These are phyloP conservation scores for Chaetoderma sp. DNA, from an alignment of 2,888 invertebrate genomes.

Conservation along the genomic window DNA sequence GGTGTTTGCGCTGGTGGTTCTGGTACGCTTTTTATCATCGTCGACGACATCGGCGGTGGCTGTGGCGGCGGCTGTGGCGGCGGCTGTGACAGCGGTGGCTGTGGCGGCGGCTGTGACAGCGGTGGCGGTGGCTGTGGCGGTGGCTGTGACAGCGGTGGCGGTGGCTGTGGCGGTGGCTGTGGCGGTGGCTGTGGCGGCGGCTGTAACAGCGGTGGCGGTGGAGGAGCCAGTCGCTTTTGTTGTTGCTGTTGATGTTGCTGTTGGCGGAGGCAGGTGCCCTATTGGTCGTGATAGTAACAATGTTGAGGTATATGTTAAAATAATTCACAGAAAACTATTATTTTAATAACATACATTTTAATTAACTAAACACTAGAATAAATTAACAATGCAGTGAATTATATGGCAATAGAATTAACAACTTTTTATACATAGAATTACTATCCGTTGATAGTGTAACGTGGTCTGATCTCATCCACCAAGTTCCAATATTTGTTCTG, in stretches of 20 bases:
- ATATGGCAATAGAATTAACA: too few species aligned
- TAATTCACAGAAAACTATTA: too few species aligned
- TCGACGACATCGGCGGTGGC: not conserved
- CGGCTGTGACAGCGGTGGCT: not conserved
- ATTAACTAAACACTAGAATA: too few species aligned
- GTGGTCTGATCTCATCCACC: too few species aligned
- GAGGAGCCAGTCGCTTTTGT: not conserved
- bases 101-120: not conserved
- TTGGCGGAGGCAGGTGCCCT: not conserved
- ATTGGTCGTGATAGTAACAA: not conserved
- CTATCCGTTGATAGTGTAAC: too few species aligned
- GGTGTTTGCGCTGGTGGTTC: not conserved
- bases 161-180: not conserved
- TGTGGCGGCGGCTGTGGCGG: not conserved
- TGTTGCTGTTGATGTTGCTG: not conserved
- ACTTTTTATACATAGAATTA: too few species aligned
- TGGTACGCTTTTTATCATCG: not conserved
- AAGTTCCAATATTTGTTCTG: too few species aligned
- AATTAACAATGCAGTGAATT: too few species aligned
- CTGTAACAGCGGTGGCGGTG: not conserved
- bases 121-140: not conserved
- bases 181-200: not conserved
- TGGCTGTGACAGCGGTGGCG: not conserved
- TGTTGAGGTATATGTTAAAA: not conserved
- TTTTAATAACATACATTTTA: too few species aligned